Evolutionary conservation across 2,888 invertebrate species (phyloP), one percentile per base, ranked within the genome.

Genomic region (Lysandra coridon): DNA sequence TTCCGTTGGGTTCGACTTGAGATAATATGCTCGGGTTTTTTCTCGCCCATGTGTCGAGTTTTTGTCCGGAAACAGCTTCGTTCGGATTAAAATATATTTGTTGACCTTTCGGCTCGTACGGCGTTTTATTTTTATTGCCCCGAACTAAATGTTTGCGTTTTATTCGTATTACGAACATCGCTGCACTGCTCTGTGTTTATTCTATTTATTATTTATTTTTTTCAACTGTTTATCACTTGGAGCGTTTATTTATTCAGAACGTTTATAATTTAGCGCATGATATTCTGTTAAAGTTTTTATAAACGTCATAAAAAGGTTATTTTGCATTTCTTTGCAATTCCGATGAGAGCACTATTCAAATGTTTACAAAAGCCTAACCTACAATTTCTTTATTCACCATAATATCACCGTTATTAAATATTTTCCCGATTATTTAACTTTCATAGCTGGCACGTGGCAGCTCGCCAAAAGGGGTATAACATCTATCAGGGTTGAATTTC

Each of bases 1-100:
- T 92, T 93, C 93, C 92, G 93, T 90, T 93, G 92, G 93, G 92
- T 92, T 92, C 93, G 93, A 93, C 93, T 93, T 94, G 90, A 94
- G 94, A 94, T 94, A 94, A 94, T 94, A 94, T 23, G 92, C 90
- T 93, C 87, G 85, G 88, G 88, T 92, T 93, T 93, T 92, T 93
- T 92, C 91, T 91, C 91, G 88, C 88, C 89, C 93, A 93, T 93
- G 90, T 94, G 93, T 93, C 90, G 83, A 85, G 84, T 93, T 92
- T 91, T 90, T 91, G 90, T 90, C 90, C 93, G 93, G 93, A 94
- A 92, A 89, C 88, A 88, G 88, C 90, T 92, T 89, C 89, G 87
- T 87, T 84, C 85, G 90, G 92, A 93, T 93, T 93, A 92, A 93
- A 92, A 91, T 91, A 90, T 91, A 89, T 93, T 92, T 92, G 93